A percentile compares a stretch with the other conserved stretches of the same genome.
These are phyloP conservation scores for Dicerorhinus sumatrensis DNA, from an alignment of 2,113 vertebrate species.

Conservation along the genomic window DNA sequence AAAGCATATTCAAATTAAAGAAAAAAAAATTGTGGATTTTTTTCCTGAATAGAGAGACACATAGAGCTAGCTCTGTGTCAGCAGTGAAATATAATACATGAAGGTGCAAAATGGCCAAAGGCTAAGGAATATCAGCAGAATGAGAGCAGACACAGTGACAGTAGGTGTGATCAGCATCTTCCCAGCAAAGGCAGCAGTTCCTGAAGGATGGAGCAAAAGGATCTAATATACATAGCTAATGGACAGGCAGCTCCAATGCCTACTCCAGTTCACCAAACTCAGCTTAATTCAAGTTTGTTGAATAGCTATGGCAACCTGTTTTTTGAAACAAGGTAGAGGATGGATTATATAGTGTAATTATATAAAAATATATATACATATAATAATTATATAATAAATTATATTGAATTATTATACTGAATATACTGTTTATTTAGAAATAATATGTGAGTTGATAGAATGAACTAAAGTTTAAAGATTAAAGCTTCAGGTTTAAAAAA, in stretches of 20 bases:
- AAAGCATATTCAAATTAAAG: constrained; percentile 11
- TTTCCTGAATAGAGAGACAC: not conserved
- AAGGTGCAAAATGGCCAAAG: not conserved
- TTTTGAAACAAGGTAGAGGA: not conserved
- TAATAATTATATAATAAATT: not conserved
- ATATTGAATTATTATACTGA: not conserved
- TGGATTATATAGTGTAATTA: not conserved
- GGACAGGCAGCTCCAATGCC: not conserved
- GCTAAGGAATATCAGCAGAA: not conserved
- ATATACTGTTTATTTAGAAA: not conserved
- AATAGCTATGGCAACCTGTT: not conserved
- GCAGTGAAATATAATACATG: not conserved
- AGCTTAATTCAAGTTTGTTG: not conserved
- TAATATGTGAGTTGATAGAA: not conserved
- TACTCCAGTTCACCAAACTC: accelerated
- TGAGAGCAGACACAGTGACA: not conserved
- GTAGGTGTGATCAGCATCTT: accelerated
- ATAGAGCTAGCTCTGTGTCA: not conserved
- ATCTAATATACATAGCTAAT: accelerated
- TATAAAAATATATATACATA: not conserved
- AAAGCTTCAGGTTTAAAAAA: not conserved
- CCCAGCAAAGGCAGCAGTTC: not conserved
- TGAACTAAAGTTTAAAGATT: not conserved
- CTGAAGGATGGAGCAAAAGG: not conserved
- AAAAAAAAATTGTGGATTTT: not conserved